Evolutionary conservation across 2,888 invertebrate genomes (phyloP).

Genomic region (Cephalotes varians): DNA sequence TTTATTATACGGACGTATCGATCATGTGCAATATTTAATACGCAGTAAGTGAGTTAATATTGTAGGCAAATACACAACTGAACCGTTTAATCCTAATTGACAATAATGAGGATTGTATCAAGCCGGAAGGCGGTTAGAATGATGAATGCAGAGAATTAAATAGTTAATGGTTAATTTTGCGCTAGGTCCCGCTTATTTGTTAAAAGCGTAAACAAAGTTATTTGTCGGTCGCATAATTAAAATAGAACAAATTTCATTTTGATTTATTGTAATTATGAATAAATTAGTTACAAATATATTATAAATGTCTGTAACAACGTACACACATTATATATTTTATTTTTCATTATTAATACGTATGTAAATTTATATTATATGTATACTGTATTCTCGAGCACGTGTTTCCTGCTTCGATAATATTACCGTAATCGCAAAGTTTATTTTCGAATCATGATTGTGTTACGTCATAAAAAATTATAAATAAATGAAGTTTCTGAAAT

Average conservation of each 20-base stretch:
- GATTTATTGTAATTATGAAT: constrained; percentile 5
- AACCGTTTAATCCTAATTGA: constrained; percentile 40
- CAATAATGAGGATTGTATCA: constrained; percentile 30
- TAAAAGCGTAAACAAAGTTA: constrained; percentile 21
- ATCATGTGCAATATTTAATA: constrained; percentile 28
- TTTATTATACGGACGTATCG: background rate
- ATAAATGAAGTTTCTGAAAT: background rate
- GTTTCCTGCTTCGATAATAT: background rate
- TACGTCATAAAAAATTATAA: background rate
- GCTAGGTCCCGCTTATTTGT: background rate
- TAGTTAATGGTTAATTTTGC: constrained; percentile 41
- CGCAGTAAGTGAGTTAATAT: constrained; percentile 29
- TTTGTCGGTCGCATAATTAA: constrained; percentile 13
- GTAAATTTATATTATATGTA: background rate
- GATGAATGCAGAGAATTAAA: constrained; percentile 24
- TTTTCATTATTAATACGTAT: constrained; percentile 4
- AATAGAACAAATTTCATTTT: background rate
- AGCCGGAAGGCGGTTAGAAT: constrained; percentile 28
- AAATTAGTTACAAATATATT: constrained; percentile 14
- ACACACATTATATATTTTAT: background rate
- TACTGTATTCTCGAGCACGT: background rate
- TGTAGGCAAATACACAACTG: constrained; percentile 32
- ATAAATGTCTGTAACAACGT: background rate
- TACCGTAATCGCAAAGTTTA: background rate
- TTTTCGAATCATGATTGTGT: background rate